These are phyloP conservation scores for Atethmia centrago DNA, from an alignment of 2,888 invertebrate species.

Conservation along the genomic window DNA sequence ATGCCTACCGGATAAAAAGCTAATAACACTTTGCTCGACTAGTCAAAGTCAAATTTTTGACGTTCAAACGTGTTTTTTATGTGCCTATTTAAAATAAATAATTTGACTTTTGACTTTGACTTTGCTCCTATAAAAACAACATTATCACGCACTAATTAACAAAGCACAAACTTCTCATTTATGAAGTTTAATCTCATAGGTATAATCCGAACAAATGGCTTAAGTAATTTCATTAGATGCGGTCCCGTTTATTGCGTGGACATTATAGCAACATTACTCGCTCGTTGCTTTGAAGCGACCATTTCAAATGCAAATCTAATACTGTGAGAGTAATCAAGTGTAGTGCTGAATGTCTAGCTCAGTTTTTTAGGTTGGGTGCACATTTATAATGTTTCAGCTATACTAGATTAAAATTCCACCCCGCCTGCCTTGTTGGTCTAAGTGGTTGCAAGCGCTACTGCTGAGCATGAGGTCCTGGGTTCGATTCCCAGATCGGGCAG, in stretches of 20 bases:
- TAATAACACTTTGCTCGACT: neutral
- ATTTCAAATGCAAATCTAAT: slow-evolving; percentile 70
- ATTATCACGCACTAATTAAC: neutral
- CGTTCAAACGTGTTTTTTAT: no score
- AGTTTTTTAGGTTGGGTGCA: slow-evolving; percentile 16
- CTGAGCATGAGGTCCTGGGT: no score
- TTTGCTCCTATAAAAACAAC: no score
- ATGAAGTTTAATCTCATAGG: slow-evolving; percentile 23
- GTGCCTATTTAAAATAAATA: no score
- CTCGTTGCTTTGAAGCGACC: slow-evolving; percentile 60
- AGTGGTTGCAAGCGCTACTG: no score
- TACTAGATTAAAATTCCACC: neutral
- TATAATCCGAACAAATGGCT: slow-evolving; percentile 60
- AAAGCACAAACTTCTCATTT: slow-evolving; percentile 37
- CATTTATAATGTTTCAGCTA: slow-evolving; percentile 5
- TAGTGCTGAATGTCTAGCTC: slow-evolving; percentile 27
- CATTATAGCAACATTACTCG: slow-evolving; percentile 56
- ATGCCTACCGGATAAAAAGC: neutral
- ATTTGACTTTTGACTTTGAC: no score
- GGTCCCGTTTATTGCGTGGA: slow-evolving; percentile 54
- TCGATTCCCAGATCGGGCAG: no score
- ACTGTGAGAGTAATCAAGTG: slow-evolving; percentile 47
- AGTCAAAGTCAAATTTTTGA: no score
- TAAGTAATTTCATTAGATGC: slow-evolving; percentile 63
- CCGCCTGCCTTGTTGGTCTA: no score